Evolutionary conservation across 2,888 invertebrate species (phyloP).

Genomic region (Prenolepis imparis): DNA sequence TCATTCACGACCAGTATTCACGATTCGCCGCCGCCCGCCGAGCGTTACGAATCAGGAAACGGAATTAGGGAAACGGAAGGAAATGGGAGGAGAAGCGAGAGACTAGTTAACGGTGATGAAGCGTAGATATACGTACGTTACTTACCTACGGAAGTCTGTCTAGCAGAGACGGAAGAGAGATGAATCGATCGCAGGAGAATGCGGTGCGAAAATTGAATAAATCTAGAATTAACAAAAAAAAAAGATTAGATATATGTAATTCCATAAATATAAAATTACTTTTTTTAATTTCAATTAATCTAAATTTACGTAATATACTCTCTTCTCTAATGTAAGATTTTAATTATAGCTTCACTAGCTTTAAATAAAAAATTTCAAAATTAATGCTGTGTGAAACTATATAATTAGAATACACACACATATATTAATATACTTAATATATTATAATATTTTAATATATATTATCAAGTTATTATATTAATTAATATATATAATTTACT

Average conservation of each 20-base stretch:
- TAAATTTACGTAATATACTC: not conserved
- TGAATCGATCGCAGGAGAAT: not conserved
- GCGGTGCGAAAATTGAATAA: not conserved
- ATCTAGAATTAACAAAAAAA: not conserved
- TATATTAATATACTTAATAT: not conserved
- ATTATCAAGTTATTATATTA: not conserved
- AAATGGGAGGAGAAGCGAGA: not conserved
- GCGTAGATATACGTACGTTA: conserved; percentile 15
- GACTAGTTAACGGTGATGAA: conserved; percentile 44
- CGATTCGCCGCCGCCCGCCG: not conserved
- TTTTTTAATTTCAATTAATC: not conserved
- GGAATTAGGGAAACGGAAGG: conserved; percentile 50
- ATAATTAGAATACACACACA: not conserved
- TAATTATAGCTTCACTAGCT: not conserved
- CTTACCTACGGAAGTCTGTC: not conserved
- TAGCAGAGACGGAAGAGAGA: not conserved
- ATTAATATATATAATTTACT: not conserved
- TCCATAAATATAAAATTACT: not conserved
- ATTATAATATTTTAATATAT: not conserved
- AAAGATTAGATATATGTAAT: not conserved
- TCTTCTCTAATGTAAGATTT: not conserved
- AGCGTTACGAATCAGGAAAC: conserved; percentile 43
- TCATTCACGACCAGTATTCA: conserved; percentile 14
- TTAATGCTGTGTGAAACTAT: not conserved
- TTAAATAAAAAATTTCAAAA: not conserved